phyloP scores from a whole-genome alignment of 1,140 invertebrate genomes.

The Drosophila tsacasi region DNA sequence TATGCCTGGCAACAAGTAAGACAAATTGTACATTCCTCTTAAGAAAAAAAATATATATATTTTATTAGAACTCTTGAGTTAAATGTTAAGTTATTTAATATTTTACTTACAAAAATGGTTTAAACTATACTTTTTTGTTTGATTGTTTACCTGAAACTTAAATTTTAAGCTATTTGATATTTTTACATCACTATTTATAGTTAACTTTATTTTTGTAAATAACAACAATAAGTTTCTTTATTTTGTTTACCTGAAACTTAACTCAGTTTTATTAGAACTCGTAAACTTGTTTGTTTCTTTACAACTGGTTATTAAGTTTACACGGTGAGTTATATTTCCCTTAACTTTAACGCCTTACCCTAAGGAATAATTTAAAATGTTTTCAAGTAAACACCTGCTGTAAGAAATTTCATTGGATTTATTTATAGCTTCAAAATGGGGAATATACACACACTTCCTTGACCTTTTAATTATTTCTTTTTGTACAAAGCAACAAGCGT shows the following conservation, averaged over 20 bases:
- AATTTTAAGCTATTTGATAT: background rate
- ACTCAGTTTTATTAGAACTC: background rate
- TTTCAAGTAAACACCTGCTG: conserved; percentile 1
- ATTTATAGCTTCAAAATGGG: conserved; percentile 4
- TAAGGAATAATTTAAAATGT: background rate
- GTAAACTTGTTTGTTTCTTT: conserved; percentile 2
- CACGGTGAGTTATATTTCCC: background rate
- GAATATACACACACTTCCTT: conserved; percentile 8
- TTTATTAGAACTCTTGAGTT: background rate
- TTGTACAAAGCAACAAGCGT: conserved; percentile 13
- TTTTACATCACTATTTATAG: background rate
- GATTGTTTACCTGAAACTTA: too few species aligned
- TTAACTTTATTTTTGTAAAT: background rate
- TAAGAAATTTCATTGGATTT: conserved; percentile 4
- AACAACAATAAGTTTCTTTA: too few species aligned
- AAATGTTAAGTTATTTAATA: background rate
- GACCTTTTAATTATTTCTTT: conserved; percentile 18
- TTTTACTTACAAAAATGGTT: too few species aligned
- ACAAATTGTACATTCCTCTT: background rate
- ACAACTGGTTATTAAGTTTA: background rate
- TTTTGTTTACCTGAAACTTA: background rate
- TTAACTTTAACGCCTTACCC: too few species aligned
- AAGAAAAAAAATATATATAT: too few species aligned
- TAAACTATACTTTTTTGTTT: too few species aligned
- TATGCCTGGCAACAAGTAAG: background rate